Evolutionary conservation across 1,140 invertebrate species (phyloP).

Genomic region (Ylistrum balloti): DNA sequence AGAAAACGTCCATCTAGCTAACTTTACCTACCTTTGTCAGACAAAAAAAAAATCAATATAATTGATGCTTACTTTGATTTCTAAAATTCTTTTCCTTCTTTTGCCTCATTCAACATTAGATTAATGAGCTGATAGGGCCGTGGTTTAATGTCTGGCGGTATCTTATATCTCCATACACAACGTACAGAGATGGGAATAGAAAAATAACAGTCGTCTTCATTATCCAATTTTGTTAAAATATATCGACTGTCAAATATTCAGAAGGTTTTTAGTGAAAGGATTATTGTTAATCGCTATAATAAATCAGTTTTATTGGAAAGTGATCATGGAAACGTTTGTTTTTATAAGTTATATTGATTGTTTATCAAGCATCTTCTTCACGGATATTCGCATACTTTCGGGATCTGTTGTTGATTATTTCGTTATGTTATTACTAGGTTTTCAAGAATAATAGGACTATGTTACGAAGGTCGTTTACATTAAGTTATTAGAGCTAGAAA

Average conservation of each 20-base stretch:
- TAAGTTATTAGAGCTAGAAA: background rate
- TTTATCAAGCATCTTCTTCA: background rate
- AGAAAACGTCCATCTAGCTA: too few relatives aligned
- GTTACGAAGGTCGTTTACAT: background rate
- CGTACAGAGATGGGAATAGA: background rate
- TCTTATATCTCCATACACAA: background rate
- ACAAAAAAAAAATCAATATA: background rate
- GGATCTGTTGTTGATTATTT: background rate
- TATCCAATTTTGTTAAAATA: background rate
- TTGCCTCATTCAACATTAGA: background rate
- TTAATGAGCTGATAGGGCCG: background rate
- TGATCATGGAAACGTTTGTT: background rate
- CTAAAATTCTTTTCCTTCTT: background rate
- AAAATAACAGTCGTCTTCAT: background rate
- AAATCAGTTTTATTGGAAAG: conserved; percentile 22
- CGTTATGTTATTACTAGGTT: background rate
- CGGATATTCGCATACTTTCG: background rate
- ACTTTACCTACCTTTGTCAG: too few relatives aligned
- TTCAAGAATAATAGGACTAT: background rate
- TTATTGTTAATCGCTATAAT: conserved; percentile 6
- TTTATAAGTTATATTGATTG: background rate
- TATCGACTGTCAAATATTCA: background rate
- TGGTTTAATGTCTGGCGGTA: background rate
- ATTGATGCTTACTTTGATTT: background rate
- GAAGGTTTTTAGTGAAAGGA: background rate